Base-by-base conservation (phyloP, 2,113 vertebrate species). In the Thryonomys swinderianus region DNA sequence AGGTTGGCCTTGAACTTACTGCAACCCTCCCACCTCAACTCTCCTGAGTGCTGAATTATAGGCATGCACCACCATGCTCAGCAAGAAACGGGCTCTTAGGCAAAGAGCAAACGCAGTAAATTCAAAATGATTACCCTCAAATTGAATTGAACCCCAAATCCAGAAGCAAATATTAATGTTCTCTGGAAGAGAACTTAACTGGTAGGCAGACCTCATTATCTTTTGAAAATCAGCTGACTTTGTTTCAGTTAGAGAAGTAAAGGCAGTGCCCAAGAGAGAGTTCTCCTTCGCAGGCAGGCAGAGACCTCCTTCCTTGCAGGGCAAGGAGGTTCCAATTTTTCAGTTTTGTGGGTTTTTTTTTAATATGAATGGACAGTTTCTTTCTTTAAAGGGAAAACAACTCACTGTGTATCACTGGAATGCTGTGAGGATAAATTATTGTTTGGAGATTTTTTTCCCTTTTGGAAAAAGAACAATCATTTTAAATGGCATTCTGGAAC, bases 61-160 rank as follows among this genome's bases (percentile, higher is more conserved):
- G 55, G 55, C 17, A 5, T 57, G 55, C 55, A 57, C 2, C 55
- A 57, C 17, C 55, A 57, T 57, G 55, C 55, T 17, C 17, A 57
- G 17, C 55, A 57, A 57, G 55, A 57, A 51, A 48, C 27, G 30
- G 8, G 9, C 32, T 79, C 7, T 74, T 45, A 79, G 27, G 21
- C n/a, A 82, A 96, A 83, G 55, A 55, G 73, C 88, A 88, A 88
- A 30, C 71, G 67, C 11, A 45, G 40, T 85, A 57, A 71, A 85
- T 71, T 88, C 78, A 81, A 81, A 71, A 64, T 34, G 34, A 93
- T 55, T 10, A 40, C 17, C 12, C 23, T 89, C 7, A 7, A 84
- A 64, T 13, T 61, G 48, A 78, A 71, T n/a, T 73, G 73, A 95
- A 62, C 34, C 20, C 27, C 25, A 82, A 42, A 74, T 59, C 17